Evolutionary conservation across 35 echinoderm and acorn worm genomes (phyloP).

Genomic region (Amphiura filiformis): DNA sequence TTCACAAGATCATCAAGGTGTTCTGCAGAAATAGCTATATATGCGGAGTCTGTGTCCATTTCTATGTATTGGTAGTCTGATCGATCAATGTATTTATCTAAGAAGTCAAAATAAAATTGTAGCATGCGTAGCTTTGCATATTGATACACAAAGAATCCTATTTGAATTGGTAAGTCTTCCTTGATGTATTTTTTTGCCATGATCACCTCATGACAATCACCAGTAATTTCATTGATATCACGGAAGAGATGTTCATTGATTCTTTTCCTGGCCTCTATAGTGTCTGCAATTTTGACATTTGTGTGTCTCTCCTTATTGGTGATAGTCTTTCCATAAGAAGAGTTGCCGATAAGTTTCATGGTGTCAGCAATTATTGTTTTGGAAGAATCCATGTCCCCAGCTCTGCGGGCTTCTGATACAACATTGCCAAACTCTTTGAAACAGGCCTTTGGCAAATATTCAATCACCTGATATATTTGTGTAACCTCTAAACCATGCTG

Average conservation of each 20-base stretch:
- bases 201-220: background rate
- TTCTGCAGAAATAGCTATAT: slow-evolving; percentile 39
- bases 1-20: slow-evolving; percentile 42
- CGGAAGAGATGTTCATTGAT: background rate
- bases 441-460: background rate
- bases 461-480: background rate
- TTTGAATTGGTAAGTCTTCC: background rate
- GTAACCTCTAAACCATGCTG: background rate
- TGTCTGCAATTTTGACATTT: background rate
- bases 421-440: slow-evolving; percentile 13
- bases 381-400: background rate
- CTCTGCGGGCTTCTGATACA: background rate
- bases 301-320: background rate
- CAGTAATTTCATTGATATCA: background rate
- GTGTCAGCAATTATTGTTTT: slow-evolving; percentile 23
- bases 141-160: slow-evolving; percentile 8
- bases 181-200: background rate
- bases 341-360: slow-evolving; percentile 24
- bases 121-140: slow-evolving; percentile 11
- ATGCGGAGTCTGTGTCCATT: slow-evolving; percentile 49
- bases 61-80: background rate
- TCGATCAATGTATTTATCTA: slow-evolving; percentile 8
- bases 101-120: slow-evolving; percentile 19
- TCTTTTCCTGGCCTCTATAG: background rate
- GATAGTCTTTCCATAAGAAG: slow-evolving; percentile 25